Evolutionary conservation across 2,113 vertebrate genomes (phyloP).

Genomic region (Chloropsis cyanopogon): DNA sequence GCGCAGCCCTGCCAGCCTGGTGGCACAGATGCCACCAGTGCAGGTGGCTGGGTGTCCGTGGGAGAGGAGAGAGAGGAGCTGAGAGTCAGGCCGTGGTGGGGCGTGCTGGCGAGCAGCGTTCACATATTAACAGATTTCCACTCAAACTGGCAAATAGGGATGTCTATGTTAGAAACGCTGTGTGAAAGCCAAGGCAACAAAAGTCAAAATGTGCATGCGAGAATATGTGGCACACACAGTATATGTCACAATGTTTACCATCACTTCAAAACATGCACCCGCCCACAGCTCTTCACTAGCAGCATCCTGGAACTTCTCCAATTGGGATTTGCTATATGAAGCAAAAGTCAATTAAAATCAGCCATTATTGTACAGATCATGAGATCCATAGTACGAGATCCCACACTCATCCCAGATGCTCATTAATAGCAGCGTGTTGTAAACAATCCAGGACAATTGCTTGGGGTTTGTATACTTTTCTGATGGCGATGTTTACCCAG

Average conservation of each 20-base stretch:
- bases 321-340: constrained; percentile 62
- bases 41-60: not conserved
- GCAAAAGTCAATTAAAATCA: constrained; percentile 73
- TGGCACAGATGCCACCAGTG: not conserved
- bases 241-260: constrained; percentile 74
- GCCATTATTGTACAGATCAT: constrained; percentile 61
- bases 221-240: constrained; percentile 68
- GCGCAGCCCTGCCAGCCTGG: not conserved
- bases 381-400: constrained; percentile 41
- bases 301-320: constrained; percentile 69
- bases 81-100: not conserved
- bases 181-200: constrained; percentile 67
- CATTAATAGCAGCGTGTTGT: constrained; percentile 40
- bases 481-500: constrained; percentile 30
- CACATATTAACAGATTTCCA: constrained; percentile 46
- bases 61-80: not conserved
- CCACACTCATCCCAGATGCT: constrained; percentile 37
- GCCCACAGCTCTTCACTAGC: constrained; percentile 63
- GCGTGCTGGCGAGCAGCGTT: not conserved
- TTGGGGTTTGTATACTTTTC: not conserved
- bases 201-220: constrained; percentile 70
- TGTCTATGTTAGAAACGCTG: constrained; percentile 45
- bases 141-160: constrained; percentile 53
- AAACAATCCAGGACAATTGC: constrained; percentile 41
- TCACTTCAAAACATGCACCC: constrained; percentile 72